Evolutionary conservation across 2,113 vertebrate genomes (phyloP), one percentile per base, ranked within the genome.

Genomic region (Canis aureus): DNA sequence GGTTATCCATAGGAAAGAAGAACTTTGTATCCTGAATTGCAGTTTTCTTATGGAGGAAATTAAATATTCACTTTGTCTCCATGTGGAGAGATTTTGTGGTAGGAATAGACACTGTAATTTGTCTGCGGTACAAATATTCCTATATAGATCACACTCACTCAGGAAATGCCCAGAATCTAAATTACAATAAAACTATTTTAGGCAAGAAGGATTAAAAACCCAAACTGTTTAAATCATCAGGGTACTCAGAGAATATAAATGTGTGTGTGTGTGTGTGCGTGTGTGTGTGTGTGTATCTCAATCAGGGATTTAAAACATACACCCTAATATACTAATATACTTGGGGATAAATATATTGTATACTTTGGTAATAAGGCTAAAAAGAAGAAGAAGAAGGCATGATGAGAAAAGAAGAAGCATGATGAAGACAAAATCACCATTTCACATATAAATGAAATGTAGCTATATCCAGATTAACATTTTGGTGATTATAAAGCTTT

Each of bases 401-500:
- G 49, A 55, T 79, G 49, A 79, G 76, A 79, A 79, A 79, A 32
- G 16, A 79, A 49, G 15, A 22, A 57, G 62, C 5, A 38, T 53
- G 12, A 78, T 59, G 32, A 76, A 71, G 8, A 6, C 64, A 11
- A 94, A 92, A 91, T 93, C 10, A 59, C 0, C 8, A 76, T 81
- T 95, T 93, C 35, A 71, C 13, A 57, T 62, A 78, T 38, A 59
- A 91, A 81, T 60, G 25, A 93, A 93, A 62, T 57, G 22, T 3
- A 91, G 32, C 17, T 84, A 15, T 87, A 78, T 93, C 10, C 15
- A 93, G 32, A 32, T 29, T 71, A 84, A 53, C 16, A 84, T 57
- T 69, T 79, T 83, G 8, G 2, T 74, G 11, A 84, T 81, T 91
- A 69, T 84, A 76, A 96, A 87, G 0, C 73, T 89, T 96, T 95